phyloP scores from a whole-genome alignment of 2,113 vertebrate species.

The Sinocyclocheilus anophthalmus region DNA sequence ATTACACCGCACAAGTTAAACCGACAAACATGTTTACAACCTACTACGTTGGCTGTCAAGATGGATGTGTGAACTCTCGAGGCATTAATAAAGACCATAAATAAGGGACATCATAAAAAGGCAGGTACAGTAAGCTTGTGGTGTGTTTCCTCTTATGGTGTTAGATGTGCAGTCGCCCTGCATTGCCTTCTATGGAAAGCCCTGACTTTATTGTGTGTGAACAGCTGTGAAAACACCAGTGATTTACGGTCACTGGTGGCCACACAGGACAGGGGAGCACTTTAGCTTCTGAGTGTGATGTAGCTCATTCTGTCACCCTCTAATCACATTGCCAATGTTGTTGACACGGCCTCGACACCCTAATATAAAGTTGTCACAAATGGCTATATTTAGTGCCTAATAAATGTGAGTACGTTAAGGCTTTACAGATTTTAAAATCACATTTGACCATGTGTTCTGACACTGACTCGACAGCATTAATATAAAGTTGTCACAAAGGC shows the following conservation, averaged over 20 bases:
- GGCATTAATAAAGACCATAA: too few species aligned
- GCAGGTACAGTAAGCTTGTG: background rate
- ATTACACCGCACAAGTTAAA: too few species aligned
- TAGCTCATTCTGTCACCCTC: background rate
- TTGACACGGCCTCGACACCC: too few species aligned
- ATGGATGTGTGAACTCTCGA: too few species aligned
- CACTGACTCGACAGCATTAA: slow-evolving; percentile 30
- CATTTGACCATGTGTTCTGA: slow-evolving; percentile 52
- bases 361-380: too few species aligned
- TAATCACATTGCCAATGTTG: too few species aligned
- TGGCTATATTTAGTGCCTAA: too few species aligned
- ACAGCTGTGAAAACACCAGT: slow-evolving; percentile 69
- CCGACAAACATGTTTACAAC: too few species aligned
- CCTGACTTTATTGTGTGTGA: slow-evolving; percentile 42
- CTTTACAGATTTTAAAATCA: too few species aligned
- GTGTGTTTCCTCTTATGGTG: background rate
- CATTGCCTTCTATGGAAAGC: background rate
- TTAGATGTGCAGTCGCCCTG: background rate
- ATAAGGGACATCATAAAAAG: too few species aligned
- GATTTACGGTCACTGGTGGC: slow-evolving; percentile 67
- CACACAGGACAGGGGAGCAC: slow-evolving; percentile 34
- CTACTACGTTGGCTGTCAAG: too few species aligned
- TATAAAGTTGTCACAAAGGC: background rate
- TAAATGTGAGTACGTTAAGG: too few species aligned
- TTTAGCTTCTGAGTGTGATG: slow-evolving; percentile 12